phyloP scores from a whole-genome alignment of 1,140 invertebrate species.

The Bombus impatiens region DNA sequence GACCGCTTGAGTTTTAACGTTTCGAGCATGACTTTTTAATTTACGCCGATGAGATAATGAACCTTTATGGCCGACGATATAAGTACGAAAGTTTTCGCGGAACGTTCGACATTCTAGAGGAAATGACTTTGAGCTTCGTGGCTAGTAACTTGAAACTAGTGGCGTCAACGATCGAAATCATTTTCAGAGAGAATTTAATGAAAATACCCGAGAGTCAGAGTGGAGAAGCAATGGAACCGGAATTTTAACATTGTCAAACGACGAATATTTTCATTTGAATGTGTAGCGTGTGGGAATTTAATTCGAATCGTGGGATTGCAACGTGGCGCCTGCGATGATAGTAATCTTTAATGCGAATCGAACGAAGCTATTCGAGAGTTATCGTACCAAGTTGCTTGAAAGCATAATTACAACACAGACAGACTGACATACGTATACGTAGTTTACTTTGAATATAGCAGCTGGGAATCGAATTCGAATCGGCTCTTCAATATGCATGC shows the following conservation, averaged over 20 bases:
- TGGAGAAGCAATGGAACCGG: not conserved
- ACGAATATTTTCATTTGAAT: not conserved
- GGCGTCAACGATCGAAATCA: no score
- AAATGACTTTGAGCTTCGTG: not conserved
- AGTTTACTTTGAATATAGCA: not conserved
- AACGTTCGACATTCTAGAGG: not conserved
- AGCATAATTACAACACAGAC: not conserved
- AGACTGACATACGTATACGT: no score
- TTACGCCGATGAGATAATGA: slow-evolving; percentile 16
- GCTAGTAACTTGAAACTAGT: not conserved
- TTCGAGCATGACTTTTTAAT: slow-evolving; percentile 41
- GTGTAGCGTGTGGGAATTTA: no score
- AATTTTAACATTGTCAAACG: not conserved
- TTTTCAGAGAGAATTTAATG: not conserved
- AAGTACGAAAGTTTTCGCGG: not conserved
- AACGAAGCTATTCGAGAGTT: no score
- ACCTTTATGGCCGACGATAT: not conserved
- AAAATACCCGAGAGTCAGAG: not conserved
- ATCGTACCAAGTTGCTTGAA: not conserved
- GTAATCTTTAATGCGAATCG: no score
- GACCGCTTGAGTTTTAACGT: not conserved
- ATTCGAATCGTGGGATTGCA: no score
- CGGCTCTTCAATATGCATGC: slow-evolving; percentile 42
- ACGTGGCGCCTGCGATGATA: no score
- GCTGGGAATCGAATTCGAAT: not conserved